Base-by-base conservation (phyloP, 2,888 invertebrate genomes). In the Aporophyla nigra region DNA sequence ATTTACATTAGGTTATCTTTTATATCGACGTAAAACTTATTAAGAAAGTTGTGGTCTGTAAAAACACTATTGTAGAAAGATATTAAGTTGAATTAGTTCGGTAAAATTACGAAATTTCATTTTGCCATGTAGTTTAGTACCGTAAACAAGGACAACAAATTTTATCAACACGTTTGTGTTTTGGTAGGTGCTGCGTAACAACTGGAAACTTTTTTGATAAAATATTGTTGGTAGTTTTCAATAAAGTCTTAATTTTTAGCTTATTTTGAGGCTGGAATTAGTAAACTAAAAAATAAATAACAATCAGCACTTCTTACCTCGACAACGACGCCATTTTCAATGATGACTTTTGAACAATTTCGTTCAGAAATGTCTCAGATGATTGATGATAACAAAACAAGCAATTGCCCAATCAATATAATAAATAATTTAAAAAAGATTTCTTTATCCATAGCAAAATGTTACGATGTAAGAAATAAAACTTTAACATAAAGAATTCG, bases 241-340 rank as follows among this genome's bases (percentile, higher is more conserved):
- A 61, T 56, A 21, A 14, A 40, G 54, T 65, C 12, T 3, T 33
- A 5, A 40, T 61, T 10, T n/a, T 33, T 9, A 0, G 21, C 12
- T 59, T 12, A 5, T 24, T n/a, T 33, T 27, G 9, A 0, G 24
- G 40, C 2, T 19, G 16, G 7, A 27, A 58, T 19, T 54, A 16
- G 5, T 53, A 54, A 61, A 71, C 4, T 61, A 19, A 54, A 51
- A 77, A 72, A 66, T 86, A 77, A 80, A 80, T 73, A 76, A 76
- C 76, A 82, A 69, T 71, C 49, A 83, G 61, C 68, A 82, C 74
- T 87, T 92, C 94, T 81, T 85, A 96, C 96, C 96, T 96, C 86
- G 96, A 92, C 87, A 96, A 88, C 90, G 96, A 94, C 95, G 96
- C 95, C 96, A 96, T 96, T 93, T 95, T 87, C 58, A 66, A 66